Conservation (phyloP, 2,113 vertebrate genomes). For the Australoheros scitulus region DNA sequence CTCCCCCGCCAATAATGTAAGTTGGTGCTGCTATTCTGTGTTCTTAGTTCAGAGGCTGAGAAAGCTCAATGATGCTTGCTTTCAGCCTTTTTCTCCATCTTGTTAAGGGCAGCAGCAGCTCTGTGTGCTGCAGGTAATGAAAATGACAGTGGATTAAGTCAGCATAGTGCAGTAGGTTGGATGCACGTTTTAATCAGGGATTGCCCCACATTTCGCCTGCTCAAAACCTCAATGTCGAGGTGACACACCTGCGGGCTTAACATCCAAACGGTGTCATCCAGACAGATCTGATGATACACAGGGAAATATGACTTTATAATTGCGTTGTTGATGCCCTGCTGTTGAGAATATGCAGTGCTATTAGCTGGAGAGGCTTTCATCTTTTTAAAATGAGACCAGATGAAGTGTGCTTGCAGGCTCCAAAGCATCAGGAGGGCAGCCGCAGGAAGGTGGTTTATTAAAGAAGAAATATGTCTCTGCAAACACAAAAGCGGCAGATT, state of each 20-base stretch:
- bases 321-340: not conserved
- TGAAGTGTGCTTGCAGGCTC: slow-evolving; percentile 24
- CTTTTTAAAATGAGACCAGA: slow-evolving; percentile 48
- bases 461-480: not conserved
- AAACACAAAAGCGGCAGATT: slow-evolving; percentile 11
- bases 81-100: slow-evolving; percentile 27
- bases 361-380: slow-evolving; percentile 47
- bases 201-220: slow-evolving; percentile 71
- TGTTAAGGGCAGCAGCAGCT: slow-evolving; percentile 24
- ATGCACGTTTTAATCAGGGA: slow-evolving; percentile 67
- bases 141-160: slow-evolving; percentile 69
- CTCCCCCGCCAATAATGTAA: not conserved
- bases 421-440: slow-evolving; percentile 29
- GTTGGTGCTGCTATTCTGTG: slow-evolving; percentile 17
- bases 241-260: slow-evolving; percentile 65
- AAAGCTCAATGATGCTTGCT: slow-evolving; percentile 2
- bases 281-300: slow-evolving; percentile 36
- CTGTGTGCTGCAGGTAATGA: slow-evolving; percentile 59
- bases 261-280: slow-evolving; percentile 25
- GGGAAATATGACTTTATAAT: slow-evolving; percentile 14
- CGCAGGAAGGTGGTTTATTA: slow-evolving; percentile 19
- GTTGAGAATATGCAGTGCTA: not conserved
- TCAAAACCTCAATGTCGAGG: slow-evolving; percentile 44
- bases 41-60: slow-evolving; percentile 34
- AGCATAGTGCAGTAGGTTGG: slow-evolving; percentile 44